Conservation (phyloP, 2,113 vertebrate species). For the Cheilinus undulatus region DNA sequence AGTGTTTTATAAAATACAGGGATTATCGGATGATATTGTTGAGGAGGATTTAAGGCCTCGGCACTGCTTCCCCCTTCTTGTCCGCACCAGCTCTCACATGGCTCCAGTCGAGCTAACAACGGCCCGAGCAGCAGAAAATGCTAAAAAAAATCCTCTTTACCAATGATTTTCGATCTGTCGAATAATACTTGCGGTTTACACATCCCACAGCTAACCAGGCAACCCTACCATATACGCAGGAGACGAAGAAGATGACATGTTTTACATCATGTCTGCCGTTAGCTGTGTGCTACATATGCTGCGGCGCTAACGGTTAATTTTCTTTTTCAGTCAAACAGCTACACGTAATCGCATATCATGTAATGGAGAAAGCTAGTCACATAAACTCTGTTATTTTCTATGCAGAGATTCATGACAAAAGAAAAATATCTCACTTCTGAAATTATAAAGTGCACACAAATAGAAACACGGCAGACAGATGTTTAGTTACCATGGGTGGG, state of each 20-base stretch:
- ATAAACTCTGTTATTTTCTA: neutral
- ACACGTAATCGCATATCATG: neutral
- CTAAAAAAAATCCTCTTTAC: neutral
- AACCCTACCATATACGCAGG: neutral
- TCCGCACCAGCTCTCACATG: slow-evolving; percentile 71
- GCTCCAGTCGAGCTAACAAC: slow-evolving; percentile 48
- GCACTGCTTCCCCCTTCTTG: slow-evolving; percentile 32
- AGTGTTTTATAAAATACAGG: neutral
- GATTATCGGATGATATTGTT: neutral
- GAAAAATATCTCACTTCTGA: too few relatives aligned
- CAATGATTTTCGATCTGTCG: accelerated
- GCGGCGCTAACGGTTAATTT: neutral
- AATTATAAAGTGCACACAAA: too few relatives aligned
- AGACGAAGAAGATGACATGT: neutral
- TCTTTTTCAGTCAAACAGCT: neutral
- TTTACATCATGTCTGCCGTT: neutral
- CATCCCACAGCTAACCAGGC: accelerated
- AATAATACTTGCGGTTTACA: accelerated
- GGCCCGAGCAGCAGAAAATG: neutral
- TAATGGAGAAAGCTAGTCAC: too few relatives aligned
- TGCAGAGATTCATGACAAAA: too few relatives aligned
- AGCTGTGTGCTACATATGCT: neutral
- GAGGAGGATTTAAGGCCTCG: slow-evolving; percentile 71
- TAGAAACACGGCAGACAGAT: too few relatives aligned
- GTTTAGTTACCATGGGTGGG: too few relatives aligned